Evolutionary conservation across 2,888 invertebrate genomes (phyloP), one percentile per base, ranked within the genome.

Genomic region (Auanema sp.): DNA sequence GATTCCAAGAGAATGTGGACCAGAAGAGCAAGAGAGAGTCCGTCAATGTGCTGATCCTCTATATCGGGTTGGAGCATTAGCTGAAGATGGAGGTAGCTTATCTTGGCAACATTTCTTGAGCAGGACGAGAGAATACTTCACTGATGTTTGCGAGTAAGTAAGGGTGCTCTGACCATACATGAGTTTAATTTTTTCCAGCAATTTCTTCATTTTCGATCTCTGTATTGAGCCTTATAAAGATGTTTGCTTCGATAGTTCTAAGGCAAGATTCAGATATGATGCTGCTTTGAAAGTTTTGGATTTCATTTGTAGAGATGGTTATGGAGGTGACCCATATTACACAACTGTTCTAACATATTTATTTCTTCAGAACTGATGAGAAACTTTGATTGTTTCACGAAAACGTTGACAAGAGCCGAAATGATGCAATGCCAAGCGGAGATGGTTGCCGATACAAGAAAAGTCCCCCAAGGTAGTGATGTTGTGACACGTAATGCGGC

Each of bases 381-480:
- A 6, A 79, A 73, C 62, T 72, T 79, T 59, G 77, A 78, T 53
- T 79, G 79, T 54, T 76, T 79, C 59, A 74, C 75, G 16, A 60
- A 61, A 55, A 77, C 78, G 1, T 59, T 79, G 33, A 77, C 79
- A 1, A 56, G 79, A 56, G 71, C 72, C 10, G 79, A 79, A 65
- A 78, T 79, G 78, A 76, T 78, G 75, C 76, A 77, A 49, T 79
- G 79, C 56, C 75, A 73, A 58, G 71, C 76, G 0, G 77, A 76
- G 55, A 65, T 78, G 64, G 68, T 78, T 4, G 67, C 73, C 2
- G 77, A 77, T 50, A 71, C 77, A 0, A 58, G 69, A 21, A 73
- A 73, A 41, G 67, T 78, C 1, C 66, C 75, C 40, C 50, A 53
- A 0, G 64, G 68, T 24, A 68, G 49, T 24, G 59, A 63, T 11